Evolutionary conservation across 2,888 invertebrate species (phyloP).

Genomic region (Dioctria linearis): DNA sequence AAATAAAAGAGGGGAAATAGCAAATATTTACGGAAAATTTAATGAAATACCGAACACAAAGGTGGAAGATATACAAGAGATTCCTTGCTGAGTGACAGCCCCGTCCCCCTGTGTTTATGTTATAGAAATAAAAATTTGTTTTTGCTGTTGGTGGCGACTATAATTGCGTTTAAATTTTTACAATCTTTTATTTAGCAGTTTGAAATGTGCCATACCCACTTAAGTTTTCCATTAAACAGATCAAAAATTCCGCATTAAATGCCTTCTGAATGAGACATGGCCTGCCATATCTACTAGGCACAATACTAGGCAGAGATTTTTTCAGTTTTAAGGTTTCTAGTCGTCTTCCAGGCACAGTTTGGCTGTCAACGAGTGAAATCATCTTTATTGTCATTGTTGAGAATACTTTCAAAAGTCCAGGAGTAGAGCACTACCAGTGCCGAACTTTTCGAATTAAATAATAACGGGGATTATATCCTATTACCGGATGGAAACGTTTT

Average conservation of each 20-base stretch:
- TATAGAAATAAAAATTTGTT: neutral
- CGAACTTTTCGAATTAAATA: slow-evolving; percentile 48
- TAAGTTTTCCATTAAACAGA: too few relatives aligned
- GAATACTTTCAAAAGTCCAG: slow-evolving; percentile 20
- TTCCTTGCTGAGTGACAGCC: neutral
- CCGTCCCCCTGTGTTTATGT: neutral
- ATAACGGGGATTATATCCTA: slow-evolving; percentile 46
- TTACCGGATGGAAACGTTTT: slow-evolving; percentile 38
- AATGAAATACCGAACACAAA: slow-evolving; percentile 18
- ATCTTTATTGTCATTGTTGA: neutral
- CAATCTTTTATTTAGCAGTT: too few relatives aligned
- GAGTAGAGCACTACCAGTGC: slow-evolving; percentile 5
- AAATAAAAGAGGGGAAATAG: slow-evolving; percentile 44
- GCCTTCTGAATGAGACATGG: neutral
- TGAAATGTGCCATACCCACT: too few relatives aligned
- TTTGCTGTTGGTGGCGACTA: too few relatives aligned
- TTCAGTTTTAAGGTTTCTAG: too few relatives aligned
- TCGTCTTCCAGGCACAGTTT: too few relatives aligned
- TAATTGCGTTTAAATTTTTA: too few relatives aligned
- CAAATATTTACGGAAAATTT: slow-evolving; percentile 43
- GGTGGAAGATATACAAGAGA: slow-evolving; percentile 3
- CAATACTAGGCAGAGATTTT: too few relatives aligned
- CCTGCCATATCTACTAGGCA: too few relatives aligned
- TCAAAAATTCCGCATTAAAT: too few relatives aligned
- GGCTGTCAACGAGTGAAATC: neutral